Base-by-base conservation (phyloP, 2,888 invertebrate genomes). In the Diaprepes abbreviatus region DNA sequence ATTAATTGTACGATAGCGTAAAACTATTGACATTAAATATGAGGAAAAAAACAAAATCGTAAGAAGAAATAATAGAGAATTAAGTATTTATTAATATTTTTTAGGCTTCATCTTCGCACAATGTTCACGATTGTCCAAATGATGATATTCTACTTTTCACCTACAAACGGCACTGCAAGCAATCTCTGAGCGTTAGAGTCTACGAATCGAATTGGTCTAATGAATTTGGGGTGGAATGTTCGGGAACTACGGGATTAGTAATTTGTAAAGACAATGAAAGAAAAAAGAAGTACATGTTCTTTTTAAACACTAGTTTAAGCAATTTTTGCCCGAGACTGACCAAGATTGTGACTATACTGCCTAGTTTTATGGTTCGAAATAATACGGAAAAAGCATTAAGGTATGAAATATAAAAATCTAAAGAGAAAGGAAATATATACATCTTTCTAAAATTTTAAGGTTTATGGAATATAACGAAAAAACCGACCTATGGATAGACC, bases 391-490 rank as follows among this genome's bases (percentile, higher is more conserved):
- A 85, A 75, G 82, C 85, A 62, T 74, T 85, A 71, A 80, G 84
- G 83, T 83, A 7, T 9, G 28, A 9, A 5, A 12, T 12, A n/a
- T n/a, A n/a, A n/a, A n/a, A n/a, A n/a, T n/a, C n/a, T n/a, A n/a
- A n/a, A n/a, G n/a, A n/a, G n/a, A n/a, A n/a, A n/a, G n/a, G n/a
- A n/a, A n/a, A n/a, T n/a, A n/a, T n/a, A n/a, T n/a, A n/a, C n/a
- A n/a, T n/a, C n/a, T n/a, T n/a, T n/a, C n/a, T n/a, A n/a, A n/a
- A n/a, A n/a, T n/a, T n/a, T 78, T 87, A 36, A 85, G 93, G 62
- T 94, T 91, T 84, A 94, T 94, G 94, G 94, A 94, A 79, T 92
- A 93, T 81, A 93, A 94, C 79, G 93, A 94, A 79, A 89, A 91
- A 40, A 92, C 93, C 0, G 94, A 94, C 83, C 85, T 94, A 7